Evolutionary conservation across 2,113 vertebrate species (phyloP).

Genomic region (Noturus placidus): DNA sequence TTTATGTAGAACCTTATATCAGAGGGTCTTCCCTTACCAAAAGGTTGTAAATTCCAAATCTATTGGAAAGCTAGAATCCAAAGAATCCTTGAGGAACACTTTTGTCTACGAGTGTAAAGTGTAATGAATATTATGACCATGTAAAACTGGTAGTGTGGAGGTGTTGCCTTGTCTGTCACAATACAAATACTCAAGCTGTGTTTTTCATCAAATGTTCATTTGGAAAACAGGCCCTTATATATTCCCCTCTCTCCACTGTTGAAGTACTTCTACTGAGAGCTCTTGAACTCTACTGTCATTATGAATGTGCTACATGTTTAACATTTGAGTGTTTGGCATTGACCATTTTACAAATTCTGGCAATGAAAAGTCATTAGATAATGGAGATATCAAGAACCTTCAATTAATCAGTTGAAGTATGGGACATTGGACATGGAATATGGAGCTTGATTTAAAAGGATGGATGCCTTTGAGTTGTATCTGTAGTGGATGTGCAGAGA

Average conservation of each 20-base stretch:
- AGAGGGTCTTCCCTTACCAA: neutral
- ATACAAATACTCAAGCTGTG: constrained; percentile 7
- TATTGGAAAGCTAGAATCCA: neutral
- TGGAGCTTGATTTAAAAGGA: neutral
- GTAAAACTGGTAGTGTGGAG: neutral
- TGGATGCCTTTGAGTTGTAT: neutral
- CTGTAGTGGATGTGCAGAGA: neutral
- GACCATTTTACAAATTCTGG: constrained; percentile 52
- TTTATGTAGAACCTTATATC: neutral
- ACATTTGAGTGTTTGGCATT: constrained; percentile 62
- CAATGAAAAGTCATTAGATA: constrained; percentile 63
- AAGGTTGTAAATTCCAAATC: neutral
- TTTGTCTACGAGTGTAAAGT: neutral
- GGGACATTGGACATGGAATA: constrained; percentile 9
- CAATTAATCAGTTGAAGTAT: constrained; percentile 23
- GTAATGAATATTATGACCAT: neutral
- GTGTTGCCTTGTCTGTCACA: neutral
- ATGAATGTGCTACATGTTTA: constrained; percentile 55
- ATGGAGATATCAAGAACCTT: constrained; percentile 53
- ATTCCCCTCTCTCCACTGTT: constrained; percentile 44
- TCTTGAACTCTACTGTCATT: constrained; percentile 59
- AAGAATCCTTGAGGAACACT: neutral
- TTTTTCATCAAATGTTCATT: constrained; percentile 2
- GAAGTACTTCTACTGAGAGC: constrained; percentile 59
- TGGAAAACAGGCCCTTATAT: constrained; percentile 29